Evolutionary conservation across 2,888 invertebrate species (phyloP), one percentile per base, ranked within the genome.

Genomic region (Caenorhabditis imperialis): DNA sequence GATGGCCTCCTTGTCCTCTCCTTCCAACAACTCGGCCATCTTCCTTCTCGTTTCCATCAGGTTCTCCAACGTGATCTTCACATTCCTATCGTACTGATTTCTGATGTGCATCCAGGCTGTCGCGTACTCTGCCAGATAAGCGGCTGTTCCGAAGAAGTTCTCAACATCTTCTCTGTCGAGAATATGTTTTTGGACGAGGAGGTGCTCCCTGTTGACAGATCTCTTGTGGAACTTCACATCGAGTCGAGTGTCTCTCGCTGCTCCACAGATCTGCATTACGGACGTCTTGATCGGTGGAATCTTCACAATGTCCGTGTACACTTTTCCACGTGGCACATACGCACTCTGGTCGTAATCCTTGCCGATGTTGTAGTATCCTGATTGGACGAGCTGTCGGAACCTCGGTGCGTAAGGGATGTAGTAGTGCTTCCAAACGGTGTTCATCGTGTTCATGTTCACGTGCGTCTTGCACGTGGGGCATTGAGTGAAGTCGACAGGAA

Each of bases 381-480:
- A 25, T 22, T 57, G n/a, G 16, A 51, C 47, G 12, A 30, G 33
- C 22, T 67, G 50, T 22, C 65, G 22, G 2, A 50, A 23, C n/a
- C 55, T 16, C 0, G 65, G 65, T 12, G 48, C 33, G 47, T 33
- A 65, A 10, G 65, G 65, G 16, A 37, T 48, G 51, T 57, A 67
- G 18, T 51, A 57, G 23, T 57, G 51, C 7, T 44, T 22, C 42
- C 38, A 48, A 20, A 57, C 57, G 1, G 55, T 67, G 35, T 40
- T 44, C 67, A 57, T 67, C 8, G 67, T 67, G 33, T 57, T 42
- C 57, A 67, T 57, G 22, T 67, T 67, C 14, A 67, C 67, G 30
- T 50, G 25, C 0, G 30, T 20, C 4, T 67, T 67, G 42, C 67
- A 67, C n/a, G 16, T 35, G 5, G 67, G 67, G 38, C 67, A 67